Conservation (phyloP, 2,113 vertebrate genomes). For the Phocoena sinus region DNA sequence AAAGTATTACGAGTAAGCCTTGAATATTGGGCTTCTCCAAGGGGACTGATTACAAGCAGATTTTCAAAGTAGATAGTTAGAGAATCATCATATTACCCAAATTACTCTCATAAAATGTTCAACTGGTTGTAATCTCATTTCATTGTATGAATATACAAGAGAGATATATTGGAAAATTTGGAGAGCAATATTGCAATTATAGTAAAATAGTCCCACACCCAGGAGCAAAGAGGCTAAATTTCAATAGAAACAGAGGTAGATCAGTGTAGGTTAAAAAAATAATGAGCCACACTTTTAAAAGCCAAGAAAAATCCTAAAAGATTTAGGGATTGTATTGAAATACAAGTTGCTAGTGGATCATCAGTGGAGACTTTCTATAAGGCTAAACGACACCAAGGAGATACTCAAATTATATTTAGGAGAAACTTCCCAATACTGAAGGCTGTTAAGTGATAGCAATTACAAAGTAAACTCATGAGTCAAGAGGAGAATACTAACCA, state of each 20-base stretch:
- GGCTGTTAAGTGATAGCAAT: not conserved
- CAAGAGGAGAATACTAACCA: constrained; percentile 14
- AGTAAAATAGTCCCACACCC: not conserved
- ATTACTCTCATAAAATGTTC: not conserved
- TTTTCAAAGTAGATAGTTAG: not conserved
- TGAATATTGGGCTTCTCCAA: not conserved
- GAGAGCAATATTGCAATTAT: not conserved
- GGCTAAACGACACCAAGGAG: not conserved
- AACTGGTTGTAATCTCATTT: constrained; percentile 12
- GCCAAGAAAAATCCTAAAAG: constrained; percentile 24
- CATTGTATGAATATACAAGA: not conserved
- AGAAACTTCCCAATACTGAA: not conserved
- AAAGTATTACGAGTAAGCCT: not conserved
- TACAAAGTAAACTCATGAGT: not conserved
- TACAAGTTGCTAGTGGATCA: not conserved
- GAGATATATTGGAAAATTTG: not conserved
- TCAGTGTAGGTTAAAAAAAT: not conserved
- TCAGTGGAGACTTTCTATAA: not conserved
- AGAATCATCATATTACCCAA: not conserved
- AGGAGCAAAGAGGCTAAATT: not conserved
- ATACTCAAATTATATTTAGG: not conserved
- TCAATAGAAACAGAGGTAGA: not conserved
- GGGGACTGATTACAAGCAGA: not conserved
- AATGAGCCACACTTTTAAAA: not conserved
- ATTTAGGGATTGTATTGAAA: not conserved